phyloP scores from a whole-genome alignment of 2,888 invertebrate genomes.

The Fragum whitleyi region DNA sequence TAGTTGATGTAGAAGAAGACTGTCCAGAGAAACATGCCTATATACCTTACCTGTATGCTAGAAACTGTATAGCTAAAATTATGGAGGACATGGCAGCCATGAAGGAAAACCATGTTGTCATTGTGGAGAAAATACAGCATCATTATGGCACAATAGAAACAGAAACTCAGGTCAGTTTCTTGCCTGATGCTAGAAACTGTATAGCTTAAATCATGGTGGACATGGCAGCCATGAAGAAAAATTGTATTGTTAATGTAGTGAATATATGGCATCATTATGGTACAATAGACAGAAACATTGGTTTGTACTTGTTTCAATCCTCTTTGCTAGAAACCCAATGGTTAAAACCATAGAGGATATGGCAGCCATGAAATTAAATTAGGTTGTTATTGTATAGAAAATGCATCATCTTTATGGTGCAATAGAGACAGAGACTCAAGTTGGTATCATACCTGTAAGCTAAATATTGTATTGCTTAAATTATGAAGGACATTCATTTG shows the following conservation, averaged over 20 bases:
- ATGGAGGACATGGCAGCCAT: conserved; percentile 82
- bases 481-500: too few species aligned
- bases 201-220: too few species aligned
- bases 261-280: too few species aligned
- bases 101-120: conserved; percentile 80
- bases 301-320: too few species aligned
- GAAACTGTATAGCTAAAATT: conserved; percentile 79
- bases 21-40: conserved; percentile 80
- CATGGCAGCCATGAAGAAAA: too few species aligned
- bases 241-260: too few species aligned
- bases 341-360: conserved; percentile 82
- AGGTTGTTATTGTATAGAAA: conserved; percentile 80
- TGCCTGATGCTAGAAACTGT: neutral
- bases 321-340: conserved; percentile 79
- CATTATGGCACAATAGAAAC: conserved; percentile 81
- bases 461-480: too few species aligned
- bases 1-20: conserved; percentile 59
- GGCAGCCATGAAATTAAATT: conserved; percentile 81
- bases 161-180: conserved; percentile 79
- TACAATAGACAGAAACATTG: too few species aligned
- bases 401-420: conserved; percentile 80
- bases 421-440: conserved; percentile 83
- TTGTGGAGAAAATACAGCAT: conserved; percentile 81
- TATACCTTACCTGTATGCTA: conserved; percentile 81
- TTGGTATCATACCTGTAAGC: conserved; percentile 20